phyloP scores from a whole-genome alignment of 2,113 vertebrate species.

The Asarcornis scutulata region DNA sequence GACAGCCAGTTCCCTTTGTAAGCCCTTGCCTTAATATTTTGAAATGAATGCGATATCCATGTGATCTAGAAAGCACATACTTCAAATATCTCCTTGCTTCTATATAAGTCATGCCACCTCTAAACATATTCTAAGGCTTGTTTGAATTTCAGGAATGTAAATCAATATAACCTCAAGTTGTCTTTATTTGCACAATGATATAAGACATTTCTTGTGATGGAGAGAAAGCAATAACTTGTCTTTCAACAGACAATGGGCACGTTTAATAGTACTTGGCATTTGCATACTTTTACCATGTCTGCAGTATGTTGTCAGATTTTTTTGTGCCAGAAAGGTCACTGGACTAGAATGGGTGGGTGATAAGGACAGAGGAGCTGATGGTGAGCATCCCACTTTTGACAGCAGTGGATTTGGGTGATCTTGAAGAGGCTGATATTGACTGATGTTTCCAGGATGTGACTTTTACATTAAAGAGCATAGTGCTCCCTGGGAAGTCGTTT shows the following conservation, averaged over 20 bases:
- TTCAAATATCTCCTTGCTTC: conserved; percentile 11
- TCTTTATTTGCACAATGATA: conserved; percentile 45
- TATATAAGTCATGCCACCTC: conserved; percentile 9
- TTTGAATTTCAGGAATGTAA: conserved; percentile 34
- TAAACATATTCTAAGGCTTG: conserved; percentile 29
- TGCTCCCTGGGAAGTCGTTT: not conserved
- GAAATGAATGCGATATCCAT: not conserved
- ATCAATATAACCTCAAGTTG: conserved; percentile 32
- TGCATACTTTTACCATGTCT: not conserved
- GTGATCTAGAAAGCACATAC: not conserved
- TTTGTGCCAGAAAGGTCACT: conserved; percentile 19
- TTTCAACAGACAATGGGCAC: conserved; percentile 6
- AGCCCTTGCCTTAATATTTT: not conserved
- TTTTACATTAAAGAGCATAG: not conserved
- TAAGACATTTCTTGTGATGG: not conserved
- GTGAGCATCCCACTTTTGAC: conserved; percentile 19
- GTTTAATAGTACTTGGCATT: conserved; percentile 29
- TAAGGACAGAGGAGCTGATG: not conserved
- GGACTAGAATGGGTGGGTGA: not conserved
- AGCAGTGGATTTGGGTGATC: not conserved
- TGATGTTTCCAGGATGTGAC: conserved; percentile 2
- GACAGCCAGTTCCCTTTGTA: not conserved
- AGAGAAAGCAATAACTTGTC: not conserved
- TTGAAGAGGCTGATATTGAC: conserved; percentile 21
- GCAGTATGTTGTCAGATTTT: conserved; percentile 21